phyloP scores from a whole-genome alignment of 2,113 vertebrate species.

The Ginglymostoma cirratum region DNA sequence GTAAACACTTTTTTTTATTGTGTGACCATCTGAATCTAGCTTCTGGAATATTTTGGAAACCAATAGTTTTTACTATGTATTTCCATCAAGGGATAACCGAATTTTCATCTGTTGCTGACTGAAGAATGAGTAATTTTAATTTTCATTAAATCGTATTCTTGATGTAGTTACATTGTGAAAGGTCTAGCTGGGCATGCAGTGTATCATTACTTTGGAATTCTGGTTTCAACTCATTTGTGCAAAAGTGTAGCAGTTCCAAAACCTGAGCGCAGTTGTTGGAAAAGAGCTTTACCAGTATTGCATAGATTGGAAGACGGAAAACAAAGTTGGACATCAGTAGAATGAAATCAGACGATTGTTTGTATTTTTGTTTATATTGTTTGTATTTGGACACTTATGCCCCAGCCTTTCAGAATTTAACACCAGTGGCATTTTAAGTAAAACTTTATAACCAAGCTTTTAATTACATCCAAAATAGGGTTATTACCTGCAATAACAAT shows the following conservation, averaged over 20 bases:
- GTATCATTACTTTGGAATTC: not conserved
- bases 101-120: not conserved
- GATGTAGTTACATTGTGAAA: not conserved
- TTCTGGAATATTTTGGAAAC: not conserved
- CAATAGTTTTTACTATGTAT: not conserved
- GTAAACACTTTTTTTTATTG: not conserved
- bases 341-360: not conserved
- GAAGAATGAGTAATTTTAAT: not conserved
- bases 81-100: not conserved
- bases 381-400: not conserved
- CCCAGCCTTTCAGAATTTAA: not conserved
- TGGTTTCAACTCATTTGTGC: not conserved
- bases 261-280: not conserved
- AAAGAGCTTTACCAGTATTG: not conserved
- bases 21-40: not conserved
- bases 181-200: not conserved
- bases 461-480: not conserved
- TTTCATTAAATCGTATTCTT: not conserved
- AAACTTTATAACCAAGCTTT: not conserved
- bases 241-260: not conserved
- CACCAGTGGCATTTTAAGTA: not conserved
- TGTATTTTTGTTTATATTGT: too few species aligned
- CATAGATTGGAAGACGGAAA: not conserved
- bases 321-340: not conserved
- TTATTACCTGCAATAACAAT: not conserved